Conservation (phyloP, 1,140 invertebrate genomes). For the Leptinotarsa lineolata region DNA sequence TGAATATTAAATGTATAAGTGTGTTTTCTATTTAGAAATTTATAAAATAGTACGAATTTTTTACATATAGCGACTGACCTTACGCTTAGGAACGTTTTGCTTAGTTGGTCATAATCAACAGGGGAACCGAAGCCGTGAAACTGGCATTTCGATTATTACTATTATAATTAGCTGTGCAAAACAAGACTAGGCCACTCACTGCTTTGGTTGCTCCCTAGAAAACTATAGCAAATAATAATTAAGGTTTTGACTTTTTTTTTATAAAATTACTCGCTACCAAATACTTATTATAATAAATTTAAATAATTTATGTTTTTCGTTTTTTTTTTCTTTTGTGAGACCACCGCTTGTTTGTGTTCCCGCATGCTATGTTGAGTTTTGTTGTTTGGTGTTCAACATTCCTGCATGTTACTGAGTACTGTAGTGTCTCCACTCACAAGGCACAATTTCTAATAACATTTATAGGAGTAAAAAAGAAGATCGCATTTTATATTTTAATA, state of each 20-base stretch:
- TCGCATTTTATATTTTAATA: conserved; percentile 55
- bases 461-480: conserved; percentile 41
- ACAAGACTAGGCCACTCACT: conserved; percentile 46
- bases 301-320: conserved; percentile 56
- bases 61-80: conserved; percentile 45
- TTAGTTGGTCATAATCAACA: conserved; percentile 42
- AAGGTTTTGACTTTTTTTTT: conserved; percentile 49
- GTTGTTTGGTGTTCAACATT: conserved; percentile 48
- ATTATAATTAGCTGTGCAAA: conserved; percentile 16
- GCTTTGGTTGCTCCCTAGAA: conserved; percentile 39
- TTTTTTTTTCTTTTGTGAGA: conserved; percentile 39
- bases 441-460: conserved; percentile 47
- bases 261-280: conserved; percentile 56
- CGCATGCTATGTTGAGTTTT: conserved; percentile 40
- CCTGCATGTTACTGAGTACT: conserved; percentile 50
- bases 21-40: conserved; percentile 55
- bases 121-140: conserved; percentile 36
- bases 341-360: conserved; percentile 40
- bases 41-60: conserved; percentile 51
- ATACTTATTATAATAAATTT: conserved; percentile 55
- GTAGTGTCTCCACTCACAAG: conserved; percentile 49
- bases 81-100: conserved; percentile 49
- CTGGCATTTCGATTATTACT: conserved; percentile 34
- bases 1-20: conserved; percentile 55
- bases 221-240: conserved; percentile 49